These are phyloP conservation scores for Tyto alba DNA, from an alignment of 2,113 vertebrate genomes.

Conservation along the genomic window DNA sequence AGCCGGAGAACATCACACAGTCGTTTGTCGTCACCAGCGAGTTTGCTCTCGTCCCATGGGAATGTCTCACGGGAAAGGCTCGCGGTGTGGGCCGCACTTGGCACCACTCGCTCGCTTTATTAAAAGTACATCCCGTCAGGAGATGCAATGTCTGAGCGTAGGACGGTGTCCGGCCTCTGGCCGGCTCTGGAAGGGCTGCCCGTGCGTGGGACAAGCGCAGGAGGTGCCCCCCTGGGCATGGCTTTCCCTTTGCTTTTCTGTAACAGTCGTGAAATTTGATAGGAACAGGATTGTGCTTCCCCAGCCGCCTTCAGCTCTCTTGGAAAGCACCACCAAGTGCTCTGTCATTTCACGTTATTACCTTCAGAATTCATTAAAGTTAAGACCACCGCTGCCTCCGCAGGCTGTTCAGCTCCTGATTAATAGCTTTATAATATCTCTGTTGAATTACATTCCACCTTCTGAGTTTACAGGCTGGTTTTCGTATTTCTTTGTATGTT, in stretches of 20 bases:
- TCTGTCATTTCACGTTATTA: neutral
- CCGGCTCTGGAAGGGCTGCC: neutral
- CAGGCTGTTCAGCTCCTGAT: neutral
- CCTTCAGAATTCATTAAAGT: neutral
- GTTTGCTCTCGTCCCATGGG: neutral
- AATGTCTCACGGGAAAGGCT: neutral
- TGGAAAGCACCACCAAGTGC: neutral
- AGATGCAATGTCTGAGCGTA: fast-evolving
- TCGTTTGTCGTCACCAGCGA: neutral
- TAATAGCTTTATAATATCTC: neutral
- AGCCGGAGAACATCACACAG: neutral
- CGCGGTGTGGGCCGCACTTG: neutral
- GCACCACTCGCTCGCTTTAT: neutral
- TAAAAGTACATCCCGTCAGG: neutral
- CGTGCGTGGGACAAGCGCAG: fast-evolving
- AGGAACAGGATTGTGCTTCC: neutral
- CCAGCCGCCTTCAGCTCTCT: neutral
- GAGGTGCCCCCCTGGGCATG: neutral
- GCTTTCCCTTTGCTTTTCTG: neutral
- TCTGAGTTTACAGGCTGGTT: neutral
- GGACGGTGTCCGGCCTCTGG: fast-evolving
- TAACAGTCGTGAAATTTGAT: neutral
- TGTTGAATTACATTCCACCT: neutral
- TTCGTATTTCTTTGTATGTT: neutral
- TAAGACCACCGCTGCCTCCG: neutral